These are phyloP conservation scores for Loripinus fragilis DNA, from an alignment of 2,888 invertebrate genomes.

Conservation along the genomic window DNA sequence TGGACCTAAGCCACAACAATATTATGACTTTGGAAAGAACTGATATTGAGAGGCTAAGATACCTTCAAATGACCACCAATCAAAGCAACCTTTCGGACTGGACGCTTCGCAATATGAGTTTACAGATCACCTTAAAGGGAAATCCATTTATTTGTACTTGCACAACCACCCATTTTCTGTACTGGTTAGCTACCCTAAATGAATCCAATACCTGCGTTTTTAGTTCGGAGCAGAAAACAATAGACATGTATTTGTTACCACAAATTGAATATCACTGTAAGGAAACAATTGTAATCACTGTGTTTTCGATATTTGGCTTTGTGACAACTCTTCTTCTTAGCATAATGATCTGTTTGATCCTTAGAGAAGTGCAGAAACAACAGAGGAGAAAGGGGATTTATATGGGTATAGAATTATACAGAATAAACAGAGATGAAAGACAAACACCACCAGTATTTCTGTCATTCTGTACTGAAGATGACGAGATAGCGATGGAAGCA, in stretches of 20 bases:
- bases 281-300: not conserved
- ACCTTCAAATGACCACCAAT: not conserved
- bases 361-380: not conserved
- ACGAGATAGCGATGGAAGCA: not conserved
- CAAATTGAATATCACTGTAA: not conserved
- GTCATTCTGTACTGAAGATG: slow-evolving; percentile 7
- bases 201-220: not conserved
- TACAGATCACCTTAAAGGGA: not conserved
- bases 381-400: not conserved
- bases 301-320: not conserved
- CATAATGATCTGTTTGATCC: not conserved
- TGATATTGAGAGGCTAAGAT: not conserved
- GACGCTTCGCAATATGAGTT: not conserved
- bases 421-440: not conserved
- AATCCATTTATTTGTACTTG: not conserved
- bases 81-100: not conserved
- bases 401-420: not conserved
- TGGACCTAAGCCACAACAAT: not conserved
- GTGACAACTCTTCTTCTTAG: not conserved
- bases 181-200: not conserved
- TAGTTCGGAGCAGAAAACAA: not conserved
- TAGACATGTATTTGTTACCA: not conserved
- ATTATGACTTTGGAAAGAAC: not conserved
- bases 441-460: not conserved
- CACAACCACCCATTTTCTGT: not conserved